A percentile compares a stretch with the other conserved stretches of the same genome.
Evolutionary conservation across 2,888 invertebrate genomes (phyloP).

Genomic region (Periphyllus acericola): DNA sequence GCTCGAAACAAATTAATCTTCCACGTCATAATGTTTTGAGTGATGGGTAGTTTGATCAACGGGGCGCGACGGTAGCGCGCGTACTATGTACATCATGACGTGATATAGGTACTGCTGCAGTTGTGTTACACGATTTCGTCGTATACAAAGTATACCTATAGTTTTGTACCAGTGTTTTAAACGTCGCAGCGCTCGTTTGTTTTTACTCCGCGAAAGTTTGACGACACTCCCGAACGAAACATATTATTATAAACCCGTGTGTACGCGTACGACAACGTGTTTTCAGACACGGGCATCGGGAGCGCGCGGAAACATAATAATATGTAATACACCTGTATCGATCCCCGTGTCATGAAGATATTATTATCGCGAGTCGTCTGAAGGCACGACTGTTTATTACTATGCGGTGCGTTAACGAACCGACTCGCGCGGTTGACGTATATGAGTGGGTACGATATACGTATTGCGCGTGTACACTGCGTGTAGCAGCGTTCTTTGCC

Average conservation of each 20-base stretch:
- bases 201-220: too few species aligned
- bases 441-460: too few species aligned
- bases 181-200: too few species aligned
- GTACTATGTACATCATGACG: too few species aligned
- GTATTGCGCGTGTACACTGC: background rate
- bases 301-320: too few species aligned
- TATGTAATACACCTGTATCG: too few species aligned
- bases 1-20: conserved; percentile 23
- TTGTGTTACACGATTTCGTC: background rate
- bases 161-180: background rate
- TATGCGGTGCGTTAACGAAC: background rate
- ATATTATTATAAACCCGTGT: too few species aligned
- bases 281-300: too few species aligned
- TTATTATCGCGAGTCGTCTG: background rate
- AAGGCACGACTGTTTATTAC: background rate
- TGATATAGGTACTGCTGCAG: too few species aligned
- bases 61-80: background rate
- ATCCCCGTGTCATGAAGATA: background rate
- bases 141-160: too few species aligned
- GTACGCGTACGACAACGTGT: too few species aligned
- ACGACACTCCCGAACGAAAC: too few species aligned
- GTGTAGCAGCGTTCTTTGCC: background rate
- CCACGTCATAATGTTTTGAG: background rate
- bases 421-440: background rate
- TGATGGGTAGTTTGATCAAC: conserved; percentile 7